Evolutionary conservation across 2,797 vertebrate genomes (phyloP).

Genomic region (Rhinophrynus dorsalis): DNA sequence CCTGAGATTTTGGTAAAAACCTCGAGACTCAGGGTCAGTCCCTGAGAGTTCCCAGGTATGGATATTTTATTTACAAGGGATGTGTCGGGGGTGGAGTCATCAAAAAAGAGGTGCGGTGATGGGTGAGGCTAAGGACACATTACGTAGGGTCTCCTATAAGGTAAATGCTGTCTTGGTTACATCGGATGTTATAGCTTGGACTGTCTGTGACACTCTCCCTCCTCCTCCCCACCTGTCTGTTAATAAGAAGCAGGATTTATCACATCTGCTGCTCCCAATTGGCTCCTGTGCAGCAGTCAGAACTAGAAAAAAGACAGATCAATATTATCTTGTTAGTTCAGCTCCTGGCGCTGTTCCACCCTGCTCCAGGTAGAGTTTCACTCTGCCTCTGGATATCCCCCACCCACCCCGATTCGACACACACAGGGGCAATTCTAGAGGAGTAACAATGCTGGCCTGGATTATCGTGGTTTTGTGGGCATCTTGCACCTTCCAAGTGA

Average conservation of each 20-base stretch:
- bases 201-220: background rate
- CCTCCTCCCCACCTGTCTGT: conserved; percentile 12
- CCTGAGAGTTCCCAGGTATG: too few relatives aligned
- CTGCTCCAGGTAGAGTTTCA: background rate
- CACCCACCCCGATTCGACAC: background rate
- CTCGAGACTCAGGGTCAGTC: too few relatives aligned
- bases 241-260: conserved; percentile 46
- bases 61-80: too few relatives aligned
- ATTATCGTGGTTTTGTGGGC: background rate
- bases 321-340: conserved; percentile 20
- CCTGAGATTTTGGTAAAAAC: too few relatives aligned
- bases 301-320: conserved; percentile 34
- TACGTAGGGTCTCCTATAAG: too few relatives aligned
- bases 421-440: background rate
- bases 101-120: too few relatives aligned
- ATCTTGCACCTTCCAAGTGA: background rate
- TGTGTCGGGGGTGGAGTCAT: too few relatives aligned
- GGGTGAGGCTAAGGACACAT: too few relatives aligned
- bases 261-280: conserved; percentile 29
- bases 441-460: conserved; percentile 25
- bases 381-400: conserved; percentile 3
- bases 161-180: too few relatives aligned
- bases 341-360: background rate
- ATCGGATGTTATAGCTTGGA: background rate
- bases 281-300: conserved; percentile 34